phyloP scores from a whole-genome alignment of 2,113 vertebrate species.

The Phrynosoma blainvillii region DNA sequence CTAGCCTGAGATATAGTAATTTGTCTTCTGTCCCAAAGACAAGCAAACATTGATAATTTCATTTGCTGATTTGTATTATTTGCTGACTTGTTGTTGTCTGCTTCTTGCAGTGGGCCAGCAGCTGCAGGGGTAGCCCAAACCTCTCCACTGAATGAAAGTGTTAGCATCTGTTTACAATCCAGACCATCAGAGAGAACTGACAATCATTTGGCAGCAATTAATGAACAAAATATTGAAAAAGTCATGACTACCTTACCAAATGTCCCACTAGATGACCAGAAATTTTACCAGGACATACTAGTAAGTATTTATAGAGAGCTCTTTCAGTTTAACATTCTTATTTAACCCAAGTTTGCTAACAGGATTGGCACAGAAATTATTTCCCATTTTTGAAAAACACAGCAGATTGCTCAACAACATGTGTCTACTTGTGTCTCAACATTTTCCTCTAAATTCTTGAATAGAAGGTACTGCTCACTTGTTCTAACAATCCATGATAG shows the following conservation, averaged over 20 bases:
- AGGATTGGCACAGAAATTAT: background rate
- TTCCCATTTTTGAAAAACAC: background rate
- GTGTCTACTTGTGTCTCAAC: background rate
- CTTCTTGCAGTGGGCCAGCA: slow-evolving; percentile 52
- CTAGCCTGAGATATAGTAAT: background rate
- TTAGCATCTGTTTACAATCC: slow-evolving; percentile 69
- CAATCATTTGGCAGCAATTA: slow-evolving; percentile 48
- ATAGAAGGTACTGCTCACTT: background rate
- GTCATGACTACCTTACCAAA: slow-evolving; percentile 1
- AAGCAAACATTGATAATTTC: background rate
- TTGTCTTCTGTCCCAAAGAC: background rate
- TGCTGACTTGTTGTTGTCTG: background rate
- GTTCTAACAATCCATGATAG: background rate
- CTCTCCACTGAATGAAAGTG: slow-evolving; percentile 71
- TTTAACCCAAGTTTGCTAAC: background rate
- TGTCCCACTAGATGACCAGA: slow-evolving; percentile 68
- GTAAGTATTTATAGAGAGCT: slow-evolving; percentile 64
- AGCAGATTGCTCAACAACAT: background rate
- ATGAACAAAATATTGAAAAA: slow-evolving; percentile 39
- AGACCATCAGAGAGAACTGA: slow-evolving; percentile 67
- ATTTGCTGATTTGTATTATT: background rate
- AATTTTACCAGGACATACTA: slow-evolving; percentile 84
- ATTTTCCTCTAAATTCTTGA: background rate
- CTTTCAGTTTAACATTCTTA: background rate
- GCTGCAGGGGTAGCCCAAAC: slow-evolving; percentile 48